These are phyloP conservation scores for Phenganax stokvisi DNA, from an alignment of 92 coral and sea anemone genomes.

Conservation along the genomic window DNA sequence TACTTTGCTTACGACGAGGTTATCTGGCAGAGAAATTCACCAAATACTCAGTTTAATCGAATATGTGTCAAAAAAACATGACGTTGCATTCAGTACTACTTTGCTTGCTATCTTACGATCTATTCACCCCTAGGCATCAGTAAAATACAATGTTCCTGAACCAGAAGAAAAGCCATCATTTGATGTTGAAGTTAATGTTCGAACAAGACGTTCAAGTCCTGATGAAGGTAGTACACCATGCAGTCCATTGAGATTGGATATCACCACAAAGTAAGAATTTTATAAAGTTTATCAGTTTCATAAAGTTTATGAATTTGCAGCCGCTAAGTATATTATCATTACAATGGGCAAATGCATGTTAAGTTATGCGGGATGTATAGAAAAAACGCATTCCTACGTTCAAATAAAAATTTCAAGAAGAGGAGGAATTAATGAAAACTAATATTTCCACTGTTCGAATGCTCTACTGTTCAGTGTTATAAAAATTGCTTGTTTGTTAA, in stretches of 20 bases:
- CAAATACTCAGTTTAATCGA: not conserved
- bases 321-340: not conserved
- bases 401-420: no score
- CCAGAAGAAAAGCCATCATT: conserved; percentile 77
- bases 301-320: not conserved
- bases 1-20: no score
- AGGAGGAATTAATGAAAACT: no score
- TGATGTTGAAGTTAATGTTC: conserved; percentile 56
- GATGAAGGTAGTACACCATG: conserved; percentile 47
- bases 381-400: no score
- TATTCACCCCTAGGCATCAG: conserved; percentile 60
- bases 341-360: not conserved
- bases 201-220: conserved; percentile 25
- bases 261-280: conserved; percentile 51
- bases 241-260: conserved; percentile 60
- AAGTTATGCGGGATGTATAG: no score
- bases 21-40: no score
- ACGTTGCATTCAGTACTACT: not conserved
- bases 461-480: no score
- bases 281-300: not conserved
- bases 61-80: not conserved
- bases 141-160: conserved; percentile 71
- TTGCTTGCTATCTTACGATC: not conserved
- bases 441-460: no score
- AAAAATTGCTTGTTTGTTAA: no score